Percentiles rank a stretch among this genome's conserved stretches.
These are phyloP conservation scores for Anseranas semipalmata DNA, from an alignment of 2,113 vertebrate genomes.

Conservation along the genomic window DNA sequence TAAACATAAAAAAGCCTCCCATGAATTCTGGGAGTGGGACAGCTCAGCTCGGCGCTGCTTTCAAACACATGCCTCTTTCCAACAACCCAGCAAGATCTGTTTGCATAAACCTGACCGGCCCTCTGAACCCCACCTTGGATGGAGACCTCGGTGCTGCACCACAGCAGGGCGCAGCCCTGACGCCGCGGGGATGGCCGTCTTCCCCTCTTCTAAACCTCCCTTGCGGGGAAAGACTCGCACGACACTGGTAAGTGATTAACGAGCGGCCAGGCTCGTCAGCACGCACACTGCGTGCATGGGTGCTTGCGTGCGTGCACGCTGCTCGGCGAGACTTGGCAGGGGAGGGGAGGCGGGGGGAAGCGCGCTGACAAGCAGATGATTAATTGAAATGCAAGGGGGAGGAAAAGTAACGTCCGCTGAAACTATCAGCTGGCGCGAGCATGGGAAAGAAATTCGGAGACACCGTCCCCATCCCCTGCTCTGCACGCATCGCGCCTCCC, in stretches of 20 bases:
- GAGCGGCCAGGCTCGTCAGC: background rate
- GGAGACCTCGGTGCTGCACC: accelerated
- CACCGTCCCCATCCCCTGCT: slow-evolving; percentile 6
- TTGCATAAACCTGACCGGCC: background rate
- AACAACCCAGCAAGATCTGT: background rate
- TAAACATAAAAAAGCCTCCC: background rate
- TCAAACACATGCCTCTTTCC: background rate
- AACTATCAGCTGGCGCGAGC: slow-evolving; percentile 29
- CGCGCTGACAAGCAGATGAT: slow-evolving; percentile 61
- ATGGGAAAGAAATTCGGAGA: slow-evolving; percentile 52
- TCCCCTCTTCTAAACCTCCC: background rate
- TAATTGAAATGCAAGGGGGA: slow-evolving; percentile 60
- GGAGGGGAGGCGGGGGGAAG: slow-evolving; percentile 27
- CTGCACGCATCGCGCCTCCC: background rate
- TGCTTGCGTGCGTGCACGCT: background rate
- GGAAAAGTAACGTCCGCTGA: slow-evolving; percentile 57
- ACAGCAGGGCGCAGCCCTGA: background rate
- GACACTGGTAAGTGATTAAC: slow-evolving; percentile 3
- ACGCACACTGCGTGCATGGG: slow-evolving; percentile 45
- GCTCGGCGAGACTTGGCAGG: background rate
- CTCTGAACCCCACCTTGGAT: accelerated
- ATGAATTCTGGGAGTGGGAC: background rate
- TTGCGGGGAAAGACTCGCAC: background rate
- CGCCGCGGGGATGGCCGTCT: background rate
- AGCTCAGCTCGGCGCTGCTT: background rate